Percentiles rank a stretch among this genome's conserved stretches.
Conservation (phyloP, 2,888 invertebrate genomes). For the Baronia brevicornis region DNA sequence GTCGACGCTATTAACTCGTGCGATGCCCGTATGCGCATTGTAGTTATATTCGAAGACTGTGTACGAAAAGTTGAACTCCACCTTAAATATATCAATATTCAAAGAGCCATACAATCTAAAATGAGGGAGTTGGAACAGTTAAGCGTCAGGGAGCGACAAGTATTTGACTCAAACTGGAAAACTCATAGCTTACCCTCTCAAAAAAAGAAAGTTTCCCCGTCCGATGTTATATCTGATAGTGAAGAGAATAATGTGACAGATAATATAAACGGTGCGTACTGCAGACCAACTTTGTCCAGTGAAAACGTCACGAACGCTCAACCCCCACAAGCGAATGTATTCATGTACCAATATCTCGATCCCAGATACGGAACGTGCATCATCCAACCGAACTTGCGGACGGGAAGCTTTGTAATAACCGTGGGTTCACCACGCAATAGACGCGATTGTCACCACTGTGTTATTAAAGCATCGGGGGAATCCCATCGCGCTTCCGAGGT, state of each 20-base stretch:
- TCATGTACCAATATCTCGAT: conserved; percentile 82
- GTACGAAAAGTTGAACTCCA: conserved; percentile 95
- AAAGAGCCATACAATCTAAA: conserved; percentile 87
- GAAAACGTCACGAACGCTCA: conserved; percentile 80
- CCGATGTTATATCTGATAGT: conserved; percentile 56
- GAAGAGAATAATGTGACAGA: conserved; percentile 63
- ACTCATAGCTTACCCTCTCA: conserved; percentile 91
- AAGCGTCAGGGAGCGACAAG: conserved; percentile 86
- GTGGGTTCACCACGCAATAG: conserved; percentile 81
- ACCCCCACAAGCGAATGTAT: conserved; percentile 60
- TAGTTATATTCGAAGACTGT: conserved; percentile 97
- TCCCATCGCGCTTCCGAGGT: conserved; percentile 50
- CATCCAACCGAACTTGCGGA: conserved; percentile 78
- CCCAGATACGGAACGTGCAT: conserved; percentile 82
- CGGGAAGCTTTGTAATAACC: conserved; percentile 83
- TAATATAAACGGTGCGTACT: conserved; percentile 76
- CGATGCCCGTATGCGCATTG: conserved; percentile 94
- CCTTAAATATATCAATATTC: conserved; percentile 93
- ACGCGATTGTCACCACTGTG: conserved; percentile 80
- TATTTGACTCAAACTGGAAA: conserved; percentile 91
- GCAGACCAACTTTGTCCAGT: conserved; percentile 86
- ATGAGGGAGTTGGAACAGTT: conserved; percentile 89
- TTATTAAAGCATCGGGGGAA: conserved; percentile 70
- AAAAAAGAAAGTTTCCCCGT: conserved; percentile 81
- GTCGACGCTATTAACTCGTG: conserved; percentile 94